Conservation (phyloP, 2,113 vertebrate species). For the Macheiramphus alcinus region DNA sequence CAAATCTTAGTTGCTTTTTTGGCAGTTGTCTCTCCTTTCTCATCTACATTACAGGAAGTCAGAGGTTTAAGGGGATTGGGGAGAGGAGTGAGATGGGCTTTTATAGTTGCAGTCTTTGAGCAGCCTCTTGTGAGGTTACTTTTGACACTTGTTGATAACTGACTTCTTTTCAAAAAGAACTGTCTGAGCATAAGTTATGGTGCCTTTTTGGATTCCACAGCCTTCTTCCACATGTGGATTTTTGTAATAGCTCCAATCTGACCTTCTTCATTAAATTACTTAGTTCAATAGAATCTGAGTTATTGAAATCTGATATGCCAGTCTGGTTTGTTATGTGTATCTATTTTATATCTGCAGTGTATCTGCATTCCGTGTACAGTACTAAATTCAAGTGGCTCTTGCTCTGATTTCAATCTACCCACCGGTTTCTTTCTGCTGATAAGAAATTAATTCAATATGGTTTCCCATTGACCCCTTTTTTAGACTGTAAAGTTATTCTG, state of each 20-base stretch:
- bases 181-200: not conserved
- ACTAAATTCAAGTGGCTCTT: constrained; percentile 23
- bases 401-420: constrained; percentile 19
- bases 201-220: constrained; percentile 11
- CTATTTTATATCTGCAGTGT: not conserved
- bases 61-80: not conserved
- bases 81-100: not conserved
- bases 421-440: not conserved
- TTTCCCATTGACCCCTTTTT: not conserved
- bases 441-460: constrained; percentile 42
- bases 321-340: not conserved
- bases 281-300: not conserved
- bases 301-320: constrained; percentile 16
- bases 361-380: not conserved
- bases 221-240: constrained; percentile 20
- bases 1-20: not conserved
- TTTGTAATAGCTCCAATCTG: constrained; percentile 28
- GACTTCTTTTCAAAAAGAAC: not conserved
- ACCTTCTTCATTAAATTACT: constrained; percentile 8
- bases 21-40: not conserved
- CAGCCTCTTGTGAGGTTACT: not conserved
- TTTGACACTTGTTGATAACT: not conserved
- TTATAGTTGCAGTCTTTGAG: not conserved
- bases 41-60: not conserved
- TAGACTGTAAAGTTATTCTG: not conserved